These are phyloP conservation scores for Autographa pulchrina DNA, from an alignment of 2,888 invertebrate genomes.

Conservation along the genomic window DNA sequence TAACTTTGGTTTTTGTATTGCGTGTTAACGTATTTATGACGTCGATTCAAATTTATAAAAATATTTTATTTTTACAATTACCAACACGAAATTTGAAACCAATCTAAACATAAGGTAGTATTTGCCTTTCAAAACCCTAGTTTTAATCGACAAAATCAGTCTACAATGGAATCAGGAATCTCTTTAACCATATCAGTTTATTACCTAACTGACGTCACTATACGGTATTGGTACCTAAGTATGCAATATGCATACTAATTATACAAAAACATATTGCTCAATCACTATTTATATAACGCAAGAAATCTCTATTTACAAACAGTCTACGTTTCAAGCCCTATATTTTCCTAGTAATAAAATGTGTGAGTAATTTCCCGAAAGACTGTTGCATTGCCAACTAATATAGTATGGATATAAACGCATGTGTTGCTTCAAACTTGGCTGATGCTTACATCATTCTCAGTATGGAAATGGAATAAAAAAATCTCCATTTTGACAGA, in stretches of 20 bases:
- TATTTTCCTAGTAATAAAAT: conserved; percentile 14
- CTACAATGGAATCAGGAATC: neutral
- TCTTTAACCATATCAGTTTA: neutral
- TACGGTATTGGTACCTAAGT: neutral
- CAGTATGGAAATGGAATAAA: neutral
- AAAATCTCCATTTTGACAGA: neutral
- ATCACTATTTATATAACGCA: conserved; percentile 13
- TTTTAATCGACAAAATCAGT: too few relatives aligned
- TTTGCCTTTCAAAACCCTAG: too few relatives aligned
- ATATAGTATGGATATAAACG: neutral
- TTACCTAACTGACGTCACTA: neutral
- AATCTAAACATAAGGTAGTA: too few relatives aligned
- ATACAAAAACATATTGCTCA: conserved; percentile 6
- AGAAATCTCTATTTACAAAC: conserved; percentile 50
- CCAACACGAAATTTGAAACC: too few relatives aligned
- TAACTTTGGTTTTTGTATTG: too few relatives aligned
- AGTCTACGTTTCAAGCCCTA: conserved; percentile 34
- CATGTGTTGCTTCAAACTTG: conserved; percentile 3
- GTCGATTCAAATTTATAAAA: neutral
- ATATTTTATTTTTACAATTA: too few relatives aligned
- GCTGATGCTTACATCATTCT: neutral
- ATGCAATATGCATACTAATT: neutral
- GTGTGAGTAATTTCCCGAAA: conserved; percentile 26
- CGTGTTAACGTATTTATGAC: neutral
- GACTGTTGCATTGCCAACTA: conserved; percentile 36